These are phyloP conservation scores for Delphinus delphis DNA, from an alignment of 2,113 vertebrate genomes.

Conservation along the genomic window DNA sequence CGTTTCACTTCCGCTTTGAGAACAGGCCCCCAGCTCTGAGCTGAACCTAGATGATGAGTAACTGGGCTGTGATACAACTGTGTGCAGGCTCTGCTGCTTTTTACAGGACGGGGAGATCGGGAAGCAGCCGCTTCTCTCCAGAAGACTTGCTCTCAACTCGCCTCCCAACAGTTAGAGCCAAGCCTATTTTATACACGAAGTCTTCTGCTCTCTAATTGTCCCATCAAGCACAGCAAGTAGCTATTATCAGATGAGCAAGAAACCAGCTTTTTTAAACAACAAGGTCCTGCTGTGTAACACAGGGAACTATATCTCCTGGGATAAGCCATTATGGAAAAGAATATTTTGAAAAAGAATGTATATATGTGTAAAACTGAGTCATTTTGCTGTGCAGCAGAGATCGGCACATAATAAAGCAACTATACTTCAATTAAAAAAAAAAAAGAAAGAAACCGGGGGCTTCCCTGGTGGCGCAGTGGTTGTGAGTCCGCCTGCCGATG, in stretches of 20 bases:
- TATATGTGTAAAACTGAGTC: background rate
- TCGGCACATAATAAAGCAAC: background rate
- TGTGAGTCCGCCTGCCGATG: too few relatives aligned
- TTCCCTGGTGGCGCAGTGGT: too few relatives aligned
- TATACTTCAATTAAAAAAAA: background rate
- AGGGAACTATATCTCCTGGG: background rate
- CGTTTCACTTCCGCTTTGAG: background rate
- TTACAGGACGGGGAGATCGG: too few relatives aligned
- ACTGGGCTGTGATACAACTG: fast-evolving
- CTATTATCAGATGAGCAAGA: background rate
- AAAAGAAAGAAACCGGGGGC: background rate
- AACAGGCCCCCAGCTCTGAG: background rate
- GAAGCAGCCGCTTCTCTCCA: background rate
- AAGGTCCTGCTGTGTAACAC: background rate
- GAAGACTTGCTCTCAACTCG: background rate
- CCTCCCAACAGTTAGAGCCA: background rate
- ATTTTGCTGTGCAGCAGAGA: background rate
- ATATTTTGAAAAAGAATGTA: background rate
- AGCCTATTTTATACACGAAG: background rate
- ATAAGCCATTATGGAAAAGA: background rate
- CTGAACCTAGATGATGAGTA: fast-evolving
- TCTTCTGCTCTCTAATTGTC: background rate
- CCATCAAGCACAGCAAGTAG: background rate
- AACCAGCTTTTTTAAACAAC: background rate
- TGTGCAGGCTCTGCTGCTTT: fast-evolving